Evolutionary conservation across 2,888 invertebrate species (phyloP), one percentile per base, ranked within the genome.

Genomic region (Tanypteryx hageni): DNA sequence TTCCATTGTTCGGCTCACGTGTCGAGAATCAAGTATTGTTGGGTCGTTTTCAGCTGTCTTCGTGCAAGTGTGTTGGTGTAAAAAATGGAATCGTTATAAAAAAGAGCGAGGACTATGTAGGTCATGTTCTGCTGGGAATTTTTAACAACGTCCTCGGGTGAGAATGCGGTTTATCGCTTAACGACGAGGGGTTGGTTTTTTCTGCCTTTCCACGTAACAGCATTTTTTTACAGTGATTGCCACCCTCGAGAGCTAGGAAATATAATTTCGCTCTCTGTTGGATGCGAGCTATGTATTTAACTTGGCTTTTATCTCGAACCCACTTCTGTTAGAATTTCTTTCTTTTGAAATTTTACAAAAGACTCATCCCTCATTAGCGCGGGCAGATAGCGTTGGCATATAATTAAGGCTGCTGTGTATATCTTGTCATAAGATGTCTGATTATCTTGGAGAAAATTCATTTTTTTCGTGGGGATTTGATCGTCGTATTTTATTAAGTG

Each of bases 1-100:
- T 76, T 76, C 76, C 22, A 27, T 76, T 76, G 76, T 76, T 76
- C 27, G 76, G 27, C 22, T 76, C 76, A 76, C 76, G 76, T 27
- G 76, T 27, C 22, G 27, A 27, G 76, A 27, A 76, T 76, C 76
- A 27, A 76, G 27, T 76, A 9, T 27, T 27, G 7, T 27, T 27
- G 0, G 27, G 22, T 22, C 22, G 76, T 10, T 27, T 27, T 27
- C 76, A 76, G 22, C 76, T 76, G 76, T 13, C 76, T 11, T 76
- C 76, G 76, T 27, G 76, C 18, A 22, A 27, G 9, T 76, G 18
- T 76, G 16, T 76, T 76, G 76, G 0, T 27, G 76, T 76, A 76
- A 76, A 76, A 44, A 76, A 27, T 76, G 76, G 22, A 76, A 76
- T 76, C 9, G 27, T 76, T 27, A 11, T 22, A 27, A 13, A 27